Evolutionary conservation across 2,113 vertebrate genomes (phyloP).

Genomic region (Pungitius pungitius): DNA sequence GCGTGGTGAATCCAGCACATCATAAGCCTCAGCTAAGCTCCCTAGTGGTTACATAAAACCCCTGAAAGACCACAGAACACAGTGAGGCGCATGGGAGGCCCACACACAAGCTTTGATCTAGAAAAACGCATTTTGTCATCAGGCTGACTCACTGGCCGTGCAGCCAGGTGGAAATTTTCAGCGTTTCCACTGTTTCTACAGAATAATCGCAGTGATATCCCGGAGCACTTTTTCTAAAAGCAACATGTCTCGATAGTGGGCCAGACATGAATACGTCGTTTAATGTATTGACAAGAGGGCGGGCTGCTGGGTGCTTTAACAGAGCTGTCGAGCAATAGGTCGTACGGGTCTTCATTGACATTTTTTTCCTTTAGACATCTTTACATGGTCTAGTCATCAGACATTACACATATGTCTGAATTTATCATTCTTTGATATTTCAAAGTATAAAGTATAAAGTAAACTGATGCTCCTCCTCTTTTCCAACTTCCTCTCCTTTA

Average conservation of each 20-base stretch:
- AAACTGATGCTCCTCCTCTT: too few species aligned
- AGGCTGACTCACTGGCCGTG: background rate
- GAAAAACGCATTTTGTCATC: background rate
- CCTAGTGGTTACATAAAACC: slow-evolving; percentile 67
- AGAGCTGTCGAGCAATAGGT: too few species aligned
- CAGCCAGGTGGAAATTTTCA: background rate
- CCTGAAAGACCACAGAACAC: slow-evolving; percentile 18
- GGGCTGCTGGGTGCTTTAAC: too few species aligned
- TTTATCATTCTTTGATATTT: too few species aligned
- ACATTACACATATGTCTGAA: too few species aligned
- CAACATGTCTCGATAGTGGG: background rate
- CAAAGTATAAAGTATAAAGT: too few species aligned
- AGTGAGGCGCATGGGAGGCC: slow-evolving; percentile 18
- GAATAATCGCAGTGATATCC: background rate
- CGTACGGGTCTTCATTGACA: too few species aligned
- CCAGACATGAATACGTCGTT: background rate
- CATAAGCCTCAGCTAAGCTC: slow-evolving; percentile 44
- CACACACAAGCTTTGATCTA: background rate
- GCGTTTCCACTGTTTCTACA: background rate
- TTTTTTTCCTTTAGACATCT: too few species aligned
- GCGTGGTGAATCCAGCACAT: slow-evolving; percentile 23
- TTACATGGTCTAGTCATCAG: too few species aligned
- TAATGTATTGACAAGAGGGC: background rate
- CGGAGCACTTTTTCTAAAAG: background rate
- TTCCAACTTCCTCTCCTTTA: too few species aligned